Conservation (phyloP, 2,888 invertebrate genomes). For the Tenodera sinensis region DNA sequence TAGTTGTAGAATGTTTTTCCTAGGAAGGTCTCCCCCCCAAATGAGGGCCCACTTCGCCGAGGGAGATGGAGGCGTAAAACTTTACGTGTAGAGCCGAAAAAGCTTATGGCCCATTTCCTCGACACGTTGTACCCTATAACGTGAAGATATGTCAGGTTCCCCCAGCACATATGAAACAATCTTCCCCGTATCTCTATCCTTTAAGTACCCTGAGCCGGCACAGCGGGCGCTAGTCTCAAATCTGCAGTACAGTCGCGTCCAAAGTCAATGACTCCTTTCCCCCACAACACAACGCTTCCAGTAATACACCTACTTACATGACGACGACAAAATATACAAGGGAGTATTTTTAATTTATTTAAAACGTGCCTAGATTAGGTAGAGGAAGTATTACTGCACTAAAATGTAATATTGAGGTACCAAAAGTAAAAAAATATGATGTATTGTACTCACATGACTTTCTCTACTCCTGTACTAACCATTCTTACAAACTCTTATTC, state of each 20-base stretch:
- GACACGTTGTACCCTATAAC: neutral
- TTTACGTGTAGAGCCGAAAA: neutral
- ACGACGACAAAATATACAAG: too few species aligned
- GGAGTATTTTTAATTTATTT: too few species aligned
- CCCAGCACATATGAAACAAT: constrained; percentile 17
- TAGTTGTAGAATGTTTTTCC: neutral
- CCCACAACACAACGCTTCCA: neutral
- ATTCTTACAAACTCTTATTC: too few species aligned
- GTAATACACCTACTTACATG: too few species aligned
- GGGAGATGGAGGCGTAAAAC: neutral
- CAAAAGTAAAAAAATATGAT: too few species aligned
- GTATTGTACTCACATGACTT: too few species aligned
- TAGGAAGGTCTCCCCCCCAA: neutral
- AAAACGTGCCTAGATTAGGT: too few species aligned
- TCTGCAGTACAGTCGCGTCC: neutral
- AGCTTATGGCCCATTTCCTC: neutral
- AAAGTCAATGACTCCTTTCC: neutral
- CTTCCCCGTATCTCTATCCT: neutral
- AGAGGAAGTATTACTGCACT: too few species aligned
- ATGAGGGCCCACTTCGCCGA: neutral
- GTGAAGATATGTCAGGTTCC: constrained; percentile 16
- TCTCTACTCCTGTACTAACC: too few species aligned
- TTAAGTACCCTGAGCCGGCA: neutral
- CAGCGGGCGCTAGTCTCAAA: neutral
- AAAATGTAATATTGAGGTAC: too few species aligned